Evolutionary conservation across 2,113 vertebrate species (phyloP), one percentile per base, ranked within the genome.

Genomic region (Aramus guarauna): DNA sequence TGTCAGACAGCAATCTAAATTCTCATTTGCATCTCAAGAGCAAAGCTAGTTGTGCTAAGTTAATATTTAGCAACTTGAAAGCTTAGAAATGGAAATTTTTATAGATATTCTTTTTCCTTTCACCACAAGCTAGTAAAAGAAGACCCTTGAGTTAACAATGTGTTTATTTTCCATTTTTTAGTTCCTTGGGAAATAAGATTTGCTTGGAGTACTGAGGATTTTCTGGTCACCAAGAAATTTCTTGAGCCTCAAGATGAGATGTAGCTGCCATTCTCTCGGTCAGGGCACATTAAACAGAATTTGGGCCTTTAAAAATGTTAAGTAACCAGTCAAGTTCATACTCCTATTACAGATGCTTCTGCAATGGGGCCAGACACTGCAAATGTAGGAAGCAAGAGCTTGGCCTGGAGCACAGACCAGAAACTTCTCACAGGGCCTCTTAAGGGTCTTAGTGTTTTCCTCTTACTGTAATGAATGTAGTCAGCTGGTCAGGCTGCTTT

Each of bases 11-110:
- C 53, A 53, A 48, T 94, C 36, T 78, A 21, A 91, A 69, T 81
- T 93, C 68, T 87, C 9, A 21, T 94, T 95, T 97, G 66, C 69
- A 64, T 86, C 73, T 91, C 47, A 89, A 72, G 89, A 79, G 48
- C 48, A 79, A 89, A 92, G 43, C 69, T 86, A 21, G 76, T 68
- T 90, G 29, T 78, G 30, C 53, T 72, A 48, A 84, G 66, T 89
- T 96, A 92, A 73, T 94, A 84, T 85, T 85, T 78, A 91, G 69
- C 62, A 78, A 72, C 43, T 41, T 64, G 43, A 72, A 90, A 84
- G 75, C 75, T 92, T 86, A 84, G 79, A 96, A 87, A 71, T 93
- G 8, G 52, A 91, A 71, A 47, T 63, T 59, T 85, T 85, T 26
- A 20, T 39, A 69, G 27, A 18, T 52, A 23, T 1, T 86, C 7